A percentile compares a stretch with the other conserved stretches of the same genome.
phyloP scores from a whole-genome alignment of 2,113 vertebrate species.

The Vulpes ferrilata region DNA sequence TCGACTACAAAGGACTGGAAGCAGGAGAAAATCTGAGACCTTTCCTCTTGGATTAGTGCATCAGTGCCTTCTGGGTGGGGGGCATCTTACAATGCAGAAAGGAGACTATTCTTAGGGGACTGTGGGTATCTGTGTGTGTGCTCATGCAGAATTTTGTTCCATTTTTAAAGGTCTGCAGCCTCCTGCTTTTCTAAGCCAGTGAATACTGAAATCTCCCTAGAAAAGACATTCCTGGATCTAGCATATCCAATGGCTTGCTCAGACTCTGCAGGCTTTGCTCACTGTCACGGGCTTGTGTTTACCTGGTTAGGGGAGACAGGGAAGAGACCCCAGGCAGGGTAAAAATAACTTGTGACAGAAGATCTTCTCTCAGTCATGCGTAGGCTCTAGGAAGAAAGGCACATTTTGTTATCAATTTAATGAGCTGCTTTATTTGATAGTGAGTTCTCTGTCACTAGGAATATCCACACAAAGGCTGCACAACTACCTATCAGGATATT shows the following conservation, averaged over 20 bases:
- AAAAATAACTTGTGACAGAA: slow-evolving; percentile 12
- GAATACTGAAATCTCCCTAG: slow-evolving; percentile 16
- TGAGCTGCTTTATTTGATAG: background rate
- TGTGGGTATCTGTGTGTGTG: background rate
- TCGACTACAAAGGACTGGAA: background rate
- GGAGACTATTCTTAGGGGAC: background rate
- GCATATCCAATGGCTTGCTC: background rate
- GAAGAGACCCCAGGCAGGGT: background rate
- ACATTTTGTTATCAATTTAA: background rate
- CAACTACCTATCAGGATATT: background rate
- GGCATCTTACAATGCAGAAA: background rate
- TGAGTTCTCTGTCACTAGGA: background rate
- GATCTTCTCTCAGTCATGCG: background rate
- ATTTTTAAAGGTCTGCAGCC: background rate
- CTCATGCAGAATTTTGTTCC: slow-evolving; percentile 37
- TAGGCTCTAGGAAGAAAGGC: background rate
- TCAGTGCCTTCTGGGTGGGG: background rate
- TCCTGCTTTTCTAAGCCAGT: slow-evolving; percentile 35
- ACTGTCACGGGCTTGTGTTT: background rate
- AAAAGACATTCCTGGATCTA: background rate
- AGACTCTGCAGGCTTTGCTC: background rate
- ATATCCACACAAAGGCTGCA: background rate
- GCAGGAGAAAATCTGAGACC: background rate
- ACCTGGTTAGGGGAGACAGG: background rate
- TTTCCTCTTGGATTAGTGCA: background rate